phyloP scores from a whole-genome alignment of 2,888 invertebrate genomes.

The Iphiclides podalirius region DNA sequence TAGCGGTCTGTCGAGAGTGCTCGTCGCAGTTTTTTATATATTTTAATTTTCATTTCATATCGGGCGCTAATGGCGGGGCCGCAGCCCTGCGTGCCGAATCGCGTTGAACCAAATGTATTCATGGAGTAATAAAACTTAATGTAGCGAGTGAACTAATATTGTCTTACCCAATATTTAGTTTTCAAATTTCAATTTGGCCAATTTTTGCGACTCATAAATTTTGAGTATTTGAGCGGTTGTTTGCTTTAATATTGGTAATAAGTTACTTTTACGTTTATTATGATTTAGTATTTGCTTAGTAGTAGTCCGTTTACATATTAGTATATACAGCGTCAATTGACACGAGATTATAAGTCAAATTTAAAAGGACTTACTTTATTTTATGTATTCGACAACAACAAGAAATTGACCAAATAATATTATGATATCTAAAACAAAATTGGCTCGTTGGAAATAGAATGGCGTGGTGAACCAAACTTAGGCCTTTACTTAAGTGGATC shows the following conservation, averaged over 20 bases:
- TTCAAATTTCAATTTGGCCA: constrained; percentile 61
- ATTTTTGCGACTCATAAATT: constrained; percentile 72
- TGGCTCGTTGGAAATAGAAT: too few species aligned
- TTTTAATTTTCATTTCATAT: constrained; percentile 81
- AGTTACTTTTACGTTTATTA: background rate
- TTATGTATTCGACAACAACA: too few species aligned
- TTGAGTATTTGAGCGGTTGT: constrained; percentile 39
- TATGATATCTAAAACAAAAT: too few species aligned
- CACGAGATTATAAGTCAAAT: too few species aligned
- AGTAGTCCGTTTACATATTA: too few species aligned
- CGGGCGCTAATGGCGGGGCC: constrained; percentile 73
- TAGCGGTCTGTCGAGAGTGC: constrained; percentile 75
- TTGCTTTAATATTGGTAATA: background rate
- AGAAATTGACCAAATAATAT: too few species aligned
- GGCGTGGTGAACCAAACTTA: too few species aligned
- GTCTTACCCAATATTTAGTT: constrained; percentile 78
- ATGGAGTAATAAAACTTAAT: constrained; percentile 75
- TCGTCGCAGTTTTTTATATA: constrained; percentile 74
- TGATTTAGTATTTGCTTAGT: too few species aligned
- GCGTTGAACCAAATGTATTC: constrained; percentile 71
- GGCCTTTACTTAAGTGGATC: too few species aligned
- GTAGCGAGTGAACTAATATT: constrained; percentile 79
- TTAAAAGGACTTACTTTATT: too few species aligned
- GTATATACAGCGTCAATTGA: too few species aligned
- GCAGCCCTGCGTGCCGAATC: constrained; percentile 77